phyloP scores from a whole-genome alignment of 1,140 invertebrate species.

The Drosophila fuyamai region DNA sequence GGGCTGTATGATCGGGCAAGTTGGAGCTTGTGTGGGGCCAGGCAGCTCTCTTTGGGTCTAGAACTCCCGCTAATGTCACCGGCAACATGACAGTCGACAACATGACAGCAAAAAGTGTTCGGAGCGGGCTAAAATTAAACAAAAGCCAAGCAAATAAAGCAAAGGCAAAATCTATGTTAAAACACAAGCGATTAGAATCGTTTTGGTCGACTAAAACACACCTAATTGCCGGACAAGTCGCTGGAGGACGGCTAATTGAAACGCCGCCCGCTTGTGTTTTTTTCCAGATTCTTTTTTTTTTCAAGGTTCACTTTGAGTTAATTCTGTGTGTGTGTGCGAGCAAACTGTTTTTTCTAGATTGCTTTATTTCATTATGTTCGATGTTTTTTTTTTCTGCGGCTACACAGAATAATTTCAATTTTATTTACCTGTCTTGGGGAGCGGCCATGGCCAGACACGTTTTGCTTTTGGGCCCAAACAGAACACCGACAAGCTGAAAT shows the following conservation, averaged over 20 bases:
- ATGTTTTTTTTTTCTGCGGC: constrained; percentile 17
- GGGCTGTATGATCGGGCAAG: constrained; percentile 59
- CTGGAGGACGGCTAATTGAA: constrained; percentile 72
- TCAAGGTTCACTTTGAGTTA: constrained; percentile 65
- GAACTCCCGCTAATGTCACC: constrained; percentile 62
- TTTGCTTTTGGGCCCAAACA: constrained; percentile 50
- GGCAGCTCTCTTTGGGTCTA: constrained; percentile 6
- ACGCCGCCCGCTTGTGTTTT: constrained; percentile 46
- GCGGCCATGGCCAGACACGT: constrained; percentile 56
- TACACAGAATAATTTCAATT: constrained; percentile 66
- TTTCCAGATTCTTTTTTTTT: constrained; percentile 22
- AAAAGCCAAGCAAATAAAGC: constrained; percentile 37
- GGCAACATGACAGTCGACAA: constrained; percentile 70
- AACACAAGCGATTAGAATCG: constrained; percentile 74
- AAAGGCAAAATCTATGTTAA: constrained; percentile 78
- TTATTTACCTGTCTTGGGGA: constrained; percentile 71
- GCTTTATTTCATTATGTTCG: constrained; percentile 29
- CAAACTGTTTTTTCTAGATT: constrained; percentile 16
- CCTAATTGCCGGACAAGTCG: constrained; percentile 74
- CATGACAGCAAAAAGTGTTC: constrained; percentile 65
- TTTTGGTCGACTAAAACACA: constrained; percentile 70
- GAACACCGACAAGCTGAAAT: constrained; percentile 11
- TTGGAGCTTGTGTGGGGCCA: constrained; percentile 21
- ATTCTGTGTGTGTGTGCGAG: constrained; percentile 24
- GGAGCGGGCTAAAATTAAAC: constrained; percentile 37